Base-by-base conservation (phyloP, 2,113 vertebrate species). In the Geococcyx californianus region DNA sequence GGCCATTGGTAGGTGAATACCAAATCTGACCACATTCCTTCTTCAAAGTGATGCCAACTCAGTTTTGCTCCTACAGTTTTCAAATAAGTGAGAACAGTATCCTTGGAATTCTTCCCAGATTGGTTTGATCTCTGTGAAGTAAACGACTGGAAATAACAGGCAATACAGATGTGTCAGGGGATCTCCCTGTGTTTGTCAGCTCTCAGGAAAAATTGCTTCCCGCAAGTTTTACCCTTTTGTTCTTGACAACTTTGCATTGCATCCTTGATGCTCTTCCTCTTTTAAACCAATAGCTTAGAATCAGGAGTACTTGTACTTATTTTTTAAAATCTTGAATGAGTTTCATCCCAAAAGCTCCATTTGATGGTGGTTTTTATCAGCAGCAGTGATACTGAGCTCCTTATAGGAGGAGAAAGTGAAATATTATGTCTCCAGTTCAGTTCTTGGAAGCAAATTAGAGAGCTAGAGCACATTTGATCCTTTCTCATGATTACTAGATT, bases 1-100 rank as follows among this genome's bases (percentile, higher is more conserved):
- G 44, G 56, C 18, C 0, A 0, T 38, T 67, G 36, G 24, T 64
- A 52, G 33, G 47, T 5, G 1, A 51, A 24, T 63, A 54, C 11
- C 26, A 78, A 59, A 74, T 26, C 36, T 88, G 38, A 70, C 33
- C 31, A 60, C 18, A 10, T 79, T 90, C 26, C n/a, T 55, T 36
- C 34, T 80, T 77, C 54, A 34, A 14, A 18, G 42, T 29, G 34
- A 17, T 67, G 59, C 31, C 60, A 51, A 3, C 64, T 83, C n/a
- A 7, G 0, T 54, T 63, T 86, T 80, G 72, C 47, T 87, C 3
- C 36, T 75, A 63, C 52, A 59, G 29, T 83, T 90, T 92, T 64
- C 47, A 75, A 15, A 33, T 55, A 60, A 23, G n/a, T 40, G 29
- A 67, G 25, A 76, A 24, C 19, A 44, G 18, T 16, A 15, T 78